Evolutionary conservation across 2,888 invertebrate species (phyloP).

Genomic region (Scaptomyza flava): DNA sequence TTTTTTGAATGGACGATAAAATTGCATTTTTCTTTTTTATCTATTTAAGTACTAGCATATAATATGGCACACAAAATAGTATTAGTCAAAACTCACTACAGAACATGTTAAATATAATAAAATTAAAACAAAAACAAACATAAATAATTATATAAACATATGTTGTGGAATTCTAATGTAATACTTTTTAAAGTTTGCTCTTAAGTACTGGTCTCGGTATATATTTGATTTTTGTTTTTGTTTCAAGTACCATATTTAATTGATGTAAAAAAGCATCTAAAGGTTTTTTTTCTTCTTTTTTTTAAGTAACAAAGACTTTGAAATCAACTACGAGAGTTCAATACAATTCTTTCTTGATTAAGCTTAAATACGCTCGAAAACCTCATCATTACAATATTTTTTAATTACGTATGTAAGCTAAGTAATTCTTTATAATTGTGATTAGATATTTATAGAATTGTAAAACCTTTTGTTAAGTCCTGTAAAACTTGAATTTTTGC

Average conservation of each 20-base stretch:
- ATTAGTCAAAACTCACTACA: constrained; percentile 73
- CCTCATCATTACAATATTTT: constrained; percentile 34
- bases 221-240: constrained; percentile 25
- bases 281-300: constrained; percentile 43
- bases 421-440: constrained; percentile 3
- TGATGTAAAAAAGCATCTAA: constrained; percentile 66
- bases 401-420: constrained; percentile 36
- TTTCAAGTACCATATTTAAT: constrained; percentile 21
- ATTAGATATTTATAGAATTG: constrained; percentile 16
- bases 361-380: constrained; percentile 12
- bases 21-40: constrained; percentile 15
- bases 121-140: constrained; percentile 23
- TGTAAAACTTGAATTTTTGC: constrained; percentile 24
- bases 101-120: constrained; percentile 72
- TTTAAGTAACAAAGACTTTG: constrained; percentile 68
- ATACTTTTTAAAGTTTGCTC: constrained; percentile 70
- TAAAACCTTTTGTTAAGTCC: constrained; percentile 53
- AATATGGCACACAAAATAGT: constrained; percentile 70
- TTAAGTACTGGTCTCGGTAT: constrained; percentile 75
- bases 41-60: constrained; percentile 28
- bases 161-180: constrained; percentile 75
- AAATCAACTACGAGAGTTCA: constrained; percentile 59
- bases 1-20: constrained; percentile 39
- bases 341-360: neutral
- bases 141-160: constrained; percentile 33